Base-by-base conservation (phyloP, 2,888 invertebrate genomes). In the Euzophera pinguis region DNA sequence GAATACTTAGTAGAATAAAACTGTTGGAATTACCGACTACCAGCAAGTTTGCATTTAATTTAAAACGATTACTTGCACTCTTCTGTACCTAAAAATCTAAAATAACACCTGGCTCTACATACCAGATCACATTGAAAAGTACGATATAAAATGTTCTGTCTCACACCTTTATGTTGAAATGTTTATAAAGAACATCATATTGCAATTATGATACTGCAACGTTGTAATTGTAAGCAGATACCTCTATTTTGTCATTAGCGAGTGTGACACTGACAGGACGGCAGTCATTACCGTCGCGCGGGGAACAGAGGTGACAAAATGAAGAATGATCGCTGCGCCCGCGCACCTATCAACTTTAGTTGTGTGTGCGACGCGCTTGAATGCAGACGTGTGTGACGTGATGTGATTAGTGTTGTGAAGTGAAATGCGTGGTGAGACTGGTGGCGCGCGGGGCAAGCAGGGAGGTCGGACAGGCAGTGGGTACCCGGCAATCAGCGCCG, bases 401-500 rank as follows among this genome's bases (percentile, higher is more conserved):
- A 74, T 76, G 78, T 70, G 71, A 67, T 78, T 58, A 68, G 73
- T 78, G 78, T 81, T 78, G 78, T 81, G 75, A 73, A 78, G 82
- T 75, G 75, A 77, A 81, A 90, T 89, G 90, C 86, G 88, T 66
- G 88, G 90, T 62, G 89, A 88, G 81, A 81, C 88, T 74, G 89
- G 84, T 73, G 88, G 84, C 69, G 82, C 81, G 57, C 78, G 84
- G 67, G 77, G 80, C 71, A 81, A 83, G 76, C 71, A 77, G 69
- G 75, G 76, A 70, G 70, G 71, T 64, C 74, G 73, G 62, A 74
- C 73, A 66, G 71, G 73, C 54, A 75, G 73, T 78, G 91, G 84
- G 86, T 96, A 96, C 91, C 95, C 95, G 79, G 92, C 95, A 70
- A 95, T 95, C 91, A 94, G 94, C 84, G 93, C 95, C 81, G 94